Evolutionary conservation across 92 coral and sea anemone genomes (phyloP).

Genomic region (Palythoa grandiflora): DNA sequence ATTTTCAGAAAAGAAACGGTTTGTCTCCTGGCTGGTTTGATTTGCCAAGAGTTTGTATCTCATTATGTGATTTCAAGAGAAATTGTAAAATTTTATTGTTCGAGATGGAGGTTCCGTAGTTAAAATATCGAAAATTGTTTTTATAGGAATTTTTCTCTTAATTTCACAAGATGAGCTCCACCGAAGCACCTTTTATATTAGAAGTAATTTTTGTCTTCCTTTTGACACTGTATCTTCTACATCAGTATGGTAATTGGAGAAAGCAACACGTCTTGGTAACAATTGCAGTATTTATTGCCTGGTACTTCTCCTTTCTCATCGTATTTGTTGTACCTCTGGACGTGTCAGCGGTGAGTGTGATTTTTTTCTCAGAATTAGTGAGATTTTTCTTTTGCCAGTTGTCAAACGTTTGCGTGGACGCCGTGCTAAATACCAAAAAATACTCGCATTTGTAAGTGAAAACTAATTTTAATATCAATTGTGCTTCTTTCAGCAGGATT

Average conservation of each 20-base stretch:
- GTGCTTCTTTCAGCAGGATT: neutral
- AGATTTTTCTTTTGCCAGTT: constrained; percentile 9
- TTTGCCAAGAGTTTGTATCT: neutral
- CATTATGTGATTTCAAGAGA: neutral
- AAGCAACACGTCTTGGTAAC: constrained; percentile 98
- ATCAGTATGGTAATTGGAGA: constrained; percentile 97
- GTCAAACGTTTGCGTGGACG: neutral
- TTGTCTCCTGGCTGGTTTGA: neutral
- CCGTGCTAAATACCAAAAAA: neutral
- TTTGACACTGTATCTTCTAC: constrained; percentile 89
- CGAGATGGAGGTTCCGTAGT: neutral
- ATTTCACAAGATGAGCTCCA: constrained; percentile 80
- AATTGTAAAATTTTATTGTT: neutral
- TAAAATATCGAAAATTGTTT: neutral
- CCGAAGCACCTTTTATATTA: constrained; percentile 86
- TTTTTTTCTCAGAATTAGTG: neutral
- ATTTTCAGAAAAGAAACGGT: constrained; percentile 14
- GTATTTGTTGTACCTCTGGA: constrained; percentile 97
- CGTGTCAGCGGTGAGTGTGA: constrained; percentile 94
- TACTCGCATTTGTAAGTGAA: neutral
- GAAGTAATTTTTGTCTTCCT: constrained; percentile 92
- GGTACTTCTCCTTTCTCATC: constrained; percentile 97
- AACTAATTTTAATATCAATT: neutral
- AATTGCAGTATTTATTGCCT: constrained; percentile 95
- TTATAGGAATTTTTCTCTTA: neutral